These are phyloP conservation scores for Parotocinclus haroldoi DNA, from an alignment of 2,797 vertebrate genomes.

Conservation along the genomic window DNA sequence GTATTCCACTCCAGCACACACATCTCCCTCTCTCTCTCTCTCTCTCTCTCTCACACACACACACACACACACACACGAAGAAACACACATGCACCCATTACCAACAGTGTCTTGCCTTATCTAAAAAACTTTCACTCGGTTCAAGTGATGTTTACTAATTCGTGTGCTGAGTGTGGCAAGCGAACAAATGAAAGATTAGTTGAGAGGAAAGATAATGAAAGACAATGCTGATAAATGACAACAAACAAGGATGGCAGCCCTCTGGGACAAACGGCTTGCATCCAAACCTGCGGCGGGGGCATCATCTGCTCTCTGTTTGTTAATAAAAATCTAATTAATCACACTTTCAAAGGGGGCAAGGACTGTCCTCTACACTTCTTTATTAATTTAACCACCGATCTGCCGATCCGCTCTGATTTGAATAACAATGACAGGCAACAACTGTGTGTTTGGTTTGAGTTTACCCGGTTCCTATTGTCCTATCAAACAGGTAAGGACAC, in stretches of 20 bases:
- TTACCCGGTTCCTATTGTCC: slow-evolving; percentile 29
- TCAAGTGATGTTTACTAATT: slow-evolving; percentile 64
- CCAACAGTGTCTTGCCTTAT: not conserved
- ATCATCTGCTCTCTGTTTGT: slow-evolving; percentile 51
- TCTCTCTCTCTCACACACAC: not conserved
- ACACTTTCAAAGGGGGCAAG: slow-evolving; percentile 53
- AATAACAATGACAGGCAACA: slow-evolving; percentile 46
- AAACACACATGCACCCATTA: not conserved
- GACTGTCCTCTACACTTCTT: slow-evolving; percentile 41
- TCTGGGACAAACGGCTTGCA: slow-evolving; percentile 49
- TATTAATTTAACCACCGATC: slow-evolving; percentile 42
- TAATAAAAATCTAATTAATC: slow-evolving; percentile 65
- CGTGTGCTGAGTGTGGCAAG: slow-evolving; percentile 50
- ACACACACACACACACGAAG: not conserved
- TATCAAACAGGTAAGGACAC: slow-evolving; percentile 38
- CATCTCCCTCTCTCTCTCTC: too few relatives aligned
- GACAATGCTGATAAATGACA: slow-evolving; percentile 60
- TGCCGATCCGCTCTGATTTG: slow-evolving; percentile 42
- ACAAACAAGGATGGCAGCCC: slow-evolving; percentile 51
- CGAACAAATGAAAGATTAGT: slow-evolving; percentile 61
- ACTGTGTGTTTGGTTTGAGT: slow-evolving; percentile 33
- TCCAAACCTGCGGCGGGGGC: slow-evolving; percentile 42
- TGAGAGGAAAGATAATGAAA: slow-evolving; percentile 61
- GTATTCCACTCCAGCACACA: not conserved
- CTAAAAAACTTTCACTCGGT: slow-evolving; percentile 27